phyloP scores from a whole-genome alignment of 2,888 invertebrate species.

The Anticlea derivata region DNA sequence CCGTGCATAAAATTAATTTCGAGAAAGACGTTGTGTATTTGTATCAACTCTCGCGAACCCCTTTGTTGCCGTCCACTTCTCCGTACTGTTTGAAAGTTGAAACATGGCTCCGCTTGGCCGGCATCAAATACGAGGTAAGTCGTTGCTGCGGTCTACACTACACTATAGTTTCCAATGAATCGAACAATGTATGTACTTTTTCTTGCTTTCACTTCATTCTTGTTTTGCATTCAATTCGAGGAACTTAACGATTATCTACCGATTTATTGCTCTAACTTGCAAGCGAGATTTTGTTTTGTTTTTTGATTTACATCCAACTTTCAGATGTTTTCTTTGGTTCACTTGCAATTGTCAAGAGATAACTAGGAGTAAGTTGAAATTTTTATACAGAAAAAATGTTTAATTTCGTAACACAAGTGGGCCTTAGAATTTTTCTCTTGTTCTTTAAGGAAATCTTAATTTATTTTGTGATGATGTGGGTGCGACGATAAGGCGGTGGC shows the following conservation, averaged over 20 bases:
- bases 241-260: not conserved
- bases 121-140: constrained; percentile 96
- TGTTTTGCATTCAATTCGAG: not conserved
- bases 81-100: constrained; percentile 98
- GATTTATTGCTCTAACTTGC: no score
- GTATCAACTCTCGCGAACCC: constrained; percentile 96
- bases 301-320: no score
- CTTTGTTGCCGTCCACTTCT: constrained; percentile 94
- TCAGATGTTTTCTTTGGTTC: no score
- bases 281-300: no score
- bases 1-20: constrained; percentile 93
- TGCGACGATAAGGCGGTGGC: no score
- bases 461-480: not conserved
- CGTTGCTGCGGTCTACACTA: not conserved
- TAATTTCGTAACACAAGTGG: no score
- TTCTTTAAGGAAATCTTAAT: not conserved
- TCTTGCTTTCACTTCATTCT: constrained; percentile 9
- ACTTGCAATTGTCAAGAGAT: no score
- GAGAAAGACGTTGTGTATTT: constrained; percentile 97
- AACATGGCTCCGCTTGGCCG: constrained; percentile 96
- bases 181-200: not conserved
- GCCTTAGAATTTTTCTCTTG: not conserved
- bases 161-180: constrained; percentile 22
- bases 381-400: no score
- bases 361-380: no score